Conservation (phyloP, 2,888 invertebrate species). For the Heliconius erato region DNA sequence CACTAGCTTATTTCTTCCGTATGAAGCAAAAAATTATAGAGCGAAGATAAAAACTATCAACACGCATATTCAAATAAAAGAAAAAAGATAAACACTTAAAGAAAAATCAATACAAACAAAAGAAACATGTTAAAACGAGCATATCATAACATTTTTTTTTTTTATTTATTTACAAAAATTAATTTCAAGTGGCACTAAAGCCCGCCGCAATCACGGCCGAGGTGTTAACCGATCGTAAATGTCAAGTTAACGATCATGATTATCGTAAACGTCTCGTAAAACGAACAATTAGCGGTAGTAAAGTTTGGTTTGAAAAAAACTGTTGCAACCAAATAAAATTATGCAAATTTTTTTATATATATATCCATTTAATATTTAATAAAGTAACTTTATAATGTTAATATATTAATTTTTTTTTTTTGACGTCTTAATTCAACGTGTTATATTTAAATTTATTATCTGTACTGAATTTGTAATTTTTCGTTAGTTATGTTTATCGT, state of each 20-base stretch:
- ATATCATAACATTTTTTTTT: slow-evolving; percentile 40
- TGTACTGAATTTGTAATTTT: neutral
- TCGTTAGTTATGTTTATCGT: neutral
- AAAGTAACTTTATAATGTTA: neutral
- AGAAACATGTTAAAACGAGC: slow-evolving; percentile 17
- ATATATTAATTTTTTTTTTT: slow-evolving; percentile 5
- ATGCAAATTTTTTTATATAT: slow-evolving; percentile 4
- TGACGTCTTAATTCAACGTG: neutral
- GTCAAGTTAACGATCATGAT: slow-evolving; percentile 80
- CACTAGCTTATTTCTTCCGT: neutral
- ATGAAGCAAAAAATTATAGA: neutral
- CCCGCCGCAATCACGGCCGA: slow-evolving; percentile 69
- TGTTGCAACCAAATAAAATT: slow-evolving; percentile 35
- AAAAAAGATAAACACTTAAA: neutral
- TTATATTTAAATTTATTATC: slow-evolving; percentile 1
- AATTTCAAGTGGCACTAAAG: slow-evolving; percentile 71
- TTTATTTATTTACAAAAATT: slow-evolving; percentile 71
- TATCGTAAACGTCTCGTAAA: slow-evolving; percentile 83
- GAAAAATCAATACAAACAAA: neutral
- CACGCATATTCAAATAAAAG: neutral
- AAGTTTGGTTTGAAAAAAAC: slow-evolving; percentile 56
- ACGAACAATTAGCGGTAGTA: slow-evolving; percentile 79
- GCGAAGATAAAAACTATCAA: neutral
- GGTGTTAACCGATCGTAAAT: slow-evolving; percentile 82
- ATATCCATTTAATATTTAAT: slow-evolving; percentile 1